A percentile compares a stretch with the other conserved stretches of the same genome.
Conservation (phyloP, 2,888 invertebrate species). For the Cynaeus angustus region DNA sequence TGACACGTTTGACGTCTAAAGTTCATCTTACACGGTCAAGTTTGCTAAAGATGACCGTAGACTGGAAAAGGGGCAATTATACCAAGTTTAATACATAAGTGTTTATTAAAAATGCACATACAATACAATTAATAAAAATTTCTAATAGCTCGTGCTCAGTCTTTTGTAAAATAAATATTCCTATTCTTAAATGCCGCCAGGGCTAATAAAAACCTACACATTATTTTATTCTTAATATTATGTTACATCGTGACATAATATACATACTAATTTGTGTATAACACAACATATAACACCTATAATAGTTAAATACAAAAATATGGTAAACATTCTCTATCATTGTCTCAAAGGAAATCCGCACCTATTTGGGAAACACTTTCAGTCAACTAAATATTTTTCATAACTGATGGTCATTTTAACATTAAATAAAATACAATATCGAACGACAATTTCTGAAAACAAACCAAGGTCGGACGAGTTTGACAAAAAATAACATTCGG, state of each 20-base stretch:
- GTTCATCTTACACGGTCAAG: not conserved
- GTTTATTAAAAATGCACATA: constrained; percentile 62
- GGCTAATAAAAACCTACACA: constrained; percentile 51
- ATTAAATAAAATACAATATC: constrained; percentile 7
- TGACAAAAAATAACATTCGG: constrained; percentile 30
- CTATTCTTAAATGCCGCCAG: constrained; percentile 54
- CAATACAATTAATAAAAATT: constrained; percentile 60
- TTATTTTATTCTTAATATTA: constrained; percentile 41
- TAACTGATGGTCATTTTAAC: constrained; percentile 33
- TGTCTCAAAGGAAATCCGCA: constrained; percentile 28
- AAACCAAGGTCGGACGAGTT: constrained; percentile 18
- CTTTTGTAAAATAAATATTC: constrained; percentile 62
- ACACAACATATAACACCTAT: constrained; percentile 58
- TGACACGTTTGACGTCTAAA: not conserved
- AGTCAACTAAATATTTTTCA: constrained; percentile 27
- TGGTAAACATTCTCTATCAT: constrained; percentile 50
- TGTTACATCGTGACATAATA: constrained; percentile 44
- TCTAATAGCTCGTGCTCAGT: constrained; percentile 64
- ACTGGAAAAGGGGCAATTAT: no score
- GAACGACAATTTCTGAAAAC: constrained; percentile 29
- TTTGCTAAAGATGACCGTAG: no score
- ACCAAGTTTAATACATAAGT: constrained; percentile 49
- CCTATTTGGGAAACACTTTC: constrained; percentile 22
- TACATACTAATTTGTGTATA: constrained; percentile 49
- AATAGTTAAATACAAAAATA: constrained; percentile 59